Conservation (phyloP, 2,888 invertebrate genomes). For the Microdon myrmicae region DNA sequence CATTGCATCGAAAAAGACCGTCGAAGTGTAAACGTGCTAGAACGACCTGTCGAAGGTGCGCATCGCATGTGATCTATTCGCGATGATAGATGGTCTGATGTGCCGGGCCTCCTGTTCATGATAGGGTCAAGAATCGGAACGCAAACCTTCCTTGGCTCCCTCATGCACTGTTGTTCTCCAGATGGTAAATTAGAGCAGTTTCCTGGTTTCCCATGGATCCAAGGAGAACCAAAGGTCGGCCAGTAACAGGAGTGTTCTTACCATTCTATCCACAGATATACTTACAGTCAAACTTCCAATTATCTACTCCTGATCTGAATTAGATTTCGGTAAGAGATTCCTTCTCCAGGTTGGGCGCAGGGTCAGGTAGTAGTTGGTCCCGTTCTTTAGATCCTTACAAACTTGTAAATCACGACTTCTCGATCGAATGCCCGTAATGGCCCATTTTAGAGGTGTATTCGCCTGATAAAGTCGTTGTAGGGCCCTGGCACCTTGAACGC, state of each 20-base stretch:
- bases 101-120: too few relatives aligned
- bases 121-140: slow-evolving; percentile 42
- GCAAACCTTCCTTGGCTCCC: slow-evolving; percentile 10
- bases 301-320: slow-evolving; percentile 46
- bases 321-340: slow-evolving; percentile 51
- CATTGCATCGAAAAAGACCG: slow-evolving; percentile 27
- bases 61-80: slow-evolving; percentile 40
- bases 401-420: slow-evolving; percentile 50
- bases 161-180: slow-evolving; percentile 2
- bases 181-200: slow-evolving; percentile 42
- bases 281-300: slow-evolving; percentile 23
- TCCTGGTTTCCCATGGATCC: slow-evolving; percentile 47
- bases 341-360: slow-evolving; percentile 41
- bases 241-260: slow-evolving; percentile 44
- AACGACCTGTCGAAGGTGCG: slow-evolving; percentile 47
- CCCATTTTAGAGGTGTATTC: slow-evolving; percentile 46
- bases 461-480: slow-evolving; percentile 45
- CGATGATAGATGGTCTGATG: slow-evolving; percentile 35
- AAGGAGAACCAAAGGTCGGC: slow-evolving; percentile 19
- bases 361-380: slow-evolving; percentile 27
- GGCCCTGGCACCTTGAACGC: slow-evolving; percentile 41
- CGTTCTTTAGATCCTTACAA: slow-evolving; percentile 12
- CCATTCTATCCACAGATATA: slow-evolving; percentile 13
- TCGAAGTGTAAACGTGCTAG: slow-evolving; percentile 48
- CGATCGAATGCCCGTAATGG: slow-evolving; percentile 42